phyloP scores from a whole-genome alignment of 2,888 invertebrate genomes.

The Icerya purchasi region DNA sequence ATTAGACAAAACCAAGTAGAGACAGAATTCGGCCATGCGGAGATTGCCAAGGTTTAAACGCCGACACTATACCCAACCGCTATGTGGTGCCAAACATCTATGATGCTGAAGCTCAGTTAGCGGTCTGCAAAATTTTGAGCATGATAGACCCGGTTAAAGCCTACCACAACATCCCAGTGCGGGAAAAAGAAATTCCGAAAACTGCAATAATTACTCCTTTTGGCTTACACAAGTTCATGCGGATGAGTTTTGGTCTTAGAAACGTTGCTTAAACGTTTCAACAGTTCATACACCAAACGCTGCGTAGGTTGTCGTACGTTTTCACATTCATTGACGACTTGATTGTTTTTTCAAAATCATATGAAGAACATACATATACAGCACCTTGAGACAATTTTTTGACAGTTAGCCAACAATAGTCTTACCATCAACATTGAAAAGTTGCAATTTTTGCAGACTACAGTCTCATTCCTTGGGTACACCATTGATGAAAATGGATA shows the following conservation, averaged over 20 bases:
- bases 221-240: conserved; percentile 22
- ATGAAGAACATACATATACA: conserved; percentile 17
- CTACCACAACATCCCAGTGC: conserved; percentile 25
- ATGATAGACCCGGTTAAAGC: conserved; percentile 23
- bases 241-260: conserved; percentile 17
- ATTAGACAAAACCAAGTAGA: no score
- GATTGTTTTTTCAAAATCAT: conserved; percentile 15
- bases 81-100: conserved; percentile 23
- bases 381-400: conserved; percentile 16
- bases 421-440: conserved; percentile 22
- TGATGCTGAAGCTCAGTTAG: conserved; percentile 20
- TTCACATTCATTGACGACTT: conserved; percentile 19
- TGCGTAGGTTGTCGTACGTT: conserved; percentile 16
- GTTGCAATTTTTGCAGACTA: conserved; percentile 19
- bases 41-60: no score
- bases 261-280: conserved; percentile 20
- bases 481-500: conserved; percentile 19
- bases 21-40: no score
- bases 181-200: conserved; percentile 14
- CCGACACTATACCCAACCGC: no score
- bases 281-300: conserved; percentile 18
- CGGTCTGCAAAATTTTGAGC: conserved; percentile 20
- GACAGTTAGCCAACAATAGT: conserved; percentile 18
- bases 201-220: conserved; percentile 21
- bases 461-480: conserved; percentile 21